A percentile compares a stretch with the other conserved stretches of the same genome.
Conservation (phyloP, 2,888 invertebrate species). For the Eupelmus urozonus region DNA sequence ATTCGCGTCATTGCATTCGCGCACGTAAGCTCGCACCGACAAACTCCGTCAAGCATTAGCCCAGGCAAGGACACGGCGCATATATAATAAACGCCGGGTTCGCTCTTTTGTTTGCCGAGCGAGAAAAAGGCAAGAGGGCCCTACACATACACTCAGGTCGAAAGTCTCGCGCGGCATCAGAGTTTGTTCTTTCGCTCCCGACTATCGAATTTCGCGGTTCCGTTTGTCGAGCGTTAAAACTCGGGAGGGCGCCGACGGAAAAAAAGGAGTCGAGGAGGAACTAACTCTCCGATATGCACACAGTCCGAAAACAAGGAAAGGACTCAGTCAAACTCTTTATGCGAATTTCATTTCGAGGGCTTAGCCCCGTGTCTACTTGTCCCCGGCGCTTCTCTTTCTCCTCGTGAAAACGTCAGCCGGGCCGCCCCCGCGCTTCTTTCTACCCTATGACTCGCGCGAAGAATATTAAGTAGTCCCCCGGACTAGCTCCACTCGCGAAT, state of each 20-base stretch:
- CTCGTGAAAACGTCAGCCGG: conserved; percentile 36
- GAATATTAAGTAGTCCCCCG: conserved; percentile 52
- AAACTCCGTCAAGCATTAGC: too few relatives aligned
- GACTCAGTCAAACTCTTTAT: conserved; percentile 52
- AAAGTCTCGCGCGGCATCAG: neutral
- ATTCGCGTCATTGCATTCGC: conserved; percentile 36
- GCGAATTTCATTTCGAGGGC: conserved; percentile 52
- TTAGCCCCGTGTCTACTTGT: neutral
- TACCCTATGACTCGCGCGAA: conserved; percentile 48
- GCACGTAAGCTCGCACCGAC: conserved; percentile 3
- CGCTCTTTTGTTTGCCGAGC: conserved; percentile 19
- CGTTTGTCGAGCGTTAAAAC: conserved; percentile 60
- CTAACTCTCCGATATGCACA: conserved; percentile 10
- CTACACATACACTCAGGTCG: neutral
- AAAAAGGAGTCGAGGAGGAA: neutral
- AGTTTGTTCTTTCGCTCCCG: conserved; percentile 44
- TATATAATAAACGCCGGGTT: neutral
- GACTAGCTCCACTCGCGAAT: conserved; percentile 32
- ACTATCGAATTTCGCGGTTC: conserved; percentile 72
- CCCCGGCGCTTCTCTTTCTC: neutral
- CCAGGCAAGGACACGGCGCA: neutral
- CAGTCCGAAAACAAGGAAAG: conserved; percentile 40
- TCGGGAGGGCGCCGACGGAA: conserved; percentile 36
- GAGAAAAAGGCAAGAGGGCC: neutral
- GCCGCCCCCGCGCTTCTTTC: conserved; percentile 18